Conservation (phyloP, 53 echinoderm and acorn worm species). For the Zoroaster sp. region DNA sequence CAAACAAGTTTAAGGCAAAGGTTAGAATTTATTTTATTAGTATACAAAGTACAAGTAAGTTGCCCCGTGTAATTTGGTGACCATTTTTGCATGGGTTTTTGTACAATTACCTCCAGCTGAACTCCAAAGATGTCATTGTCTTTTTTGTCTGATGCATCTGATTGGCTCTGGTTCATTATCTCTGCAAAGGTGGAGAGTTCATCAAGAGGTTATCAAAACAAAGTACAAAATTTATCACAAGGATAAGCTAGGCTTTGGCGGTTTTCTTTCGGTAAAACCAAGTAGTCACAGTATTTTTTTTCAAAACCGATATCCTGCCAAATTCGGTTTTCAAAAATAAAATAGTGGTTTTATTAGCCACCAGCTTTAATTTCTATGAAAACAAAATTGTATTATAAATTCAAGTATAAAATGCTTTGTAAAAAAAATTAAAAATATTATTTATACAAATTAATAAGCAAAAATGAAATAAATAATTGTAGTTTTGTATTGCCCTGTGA, state of each 20-base stretch:
- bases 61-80: background rate
- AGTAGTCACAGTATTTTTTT: background rate
- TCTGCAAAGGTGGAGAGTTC: background rate
- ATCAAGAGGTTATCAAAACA: background rate
- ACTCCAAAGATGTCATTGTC: constrained; percentile 79
- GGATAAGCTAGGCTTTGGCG: background rate
- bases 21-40: background rate
- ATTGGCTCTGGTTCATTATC: constrained; percentile 26
- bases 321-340: no score
- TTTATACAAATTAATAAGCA: no score
- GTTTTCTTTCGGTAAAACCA: background rate
- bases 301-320: no score
- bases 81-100: background rate
- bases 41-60: background rate
- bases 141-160: background rate
- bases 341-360: no score
- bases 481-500: no score
- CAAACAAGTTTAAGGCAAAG: no score
- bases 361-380: no score
- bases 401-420: no score
- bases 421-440: no score
- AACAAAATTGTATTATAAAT: no score
- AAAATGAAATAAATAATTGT: no score
- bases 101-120: constrained; percentile 73
- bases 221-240: background rate